Conservation (phyloP, 2,888 invertebrate genomes). For the Drosophila maculinotata region DNA sequence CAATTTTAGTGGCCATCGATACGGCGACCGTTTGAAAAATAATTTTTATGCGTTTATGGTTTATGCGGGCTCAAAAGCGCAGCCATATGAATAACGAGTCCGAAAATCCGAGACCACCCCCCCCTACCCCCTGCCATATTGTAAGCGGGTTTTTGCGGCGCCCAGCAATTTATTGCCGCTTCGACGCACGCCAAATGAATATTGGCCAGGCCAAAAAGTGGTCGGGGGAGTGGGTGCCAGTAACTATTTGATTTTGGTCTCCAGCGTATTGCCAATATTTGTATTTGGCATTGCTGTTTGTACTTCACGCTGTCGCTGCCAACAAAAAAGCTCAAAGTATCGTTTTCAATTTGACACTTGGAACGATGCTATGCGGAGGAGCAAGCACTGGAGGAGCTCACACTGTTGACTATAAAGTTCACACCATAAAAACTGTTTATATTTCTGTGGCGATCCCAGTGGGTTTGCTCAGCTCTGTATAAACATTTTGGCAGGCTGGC, state of each 20-base stretch:
- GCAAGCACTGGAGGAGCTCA: no score
- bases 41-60: constrained; percentile 75
- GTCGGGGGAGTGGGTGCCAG: constrained; percentile 17
- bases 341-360: constrained; percentile 60
- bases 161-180: constrained; percentile 73
- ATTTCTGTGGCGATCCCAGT: no score
- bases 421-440: constrained; percentile 33
- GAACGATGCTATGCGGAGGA: background rate
- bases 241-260: constrained; percentile 76
- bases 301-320: constrained; percentile 46
- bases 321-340: constrained; percentile 50
- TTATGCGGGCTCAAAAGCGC: constrained; percentile 58
- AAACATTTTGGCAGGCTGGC: constrained; percentile 36
- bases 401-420: constrained; percentile 23
- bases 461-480: constrained; percentile 16
- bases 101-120: constrained; percentile 1
- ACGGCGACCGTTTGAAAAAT: constrained; percentile 65
- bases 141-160: constrained; percentile 20
- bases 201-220: constrained; percentile 47
- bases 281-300: constrained; percentile 58
- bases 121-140: background rate
- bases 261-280: constrained; percentile 77
- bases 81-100: constrained; percentile 49
- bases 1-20: constrained; percentile 75
- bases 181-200: constrained; percentile 73